Conservation (phyloP, 2,888 invertebrate genomes). For the Yponomeuta plumbellus region DNA sequence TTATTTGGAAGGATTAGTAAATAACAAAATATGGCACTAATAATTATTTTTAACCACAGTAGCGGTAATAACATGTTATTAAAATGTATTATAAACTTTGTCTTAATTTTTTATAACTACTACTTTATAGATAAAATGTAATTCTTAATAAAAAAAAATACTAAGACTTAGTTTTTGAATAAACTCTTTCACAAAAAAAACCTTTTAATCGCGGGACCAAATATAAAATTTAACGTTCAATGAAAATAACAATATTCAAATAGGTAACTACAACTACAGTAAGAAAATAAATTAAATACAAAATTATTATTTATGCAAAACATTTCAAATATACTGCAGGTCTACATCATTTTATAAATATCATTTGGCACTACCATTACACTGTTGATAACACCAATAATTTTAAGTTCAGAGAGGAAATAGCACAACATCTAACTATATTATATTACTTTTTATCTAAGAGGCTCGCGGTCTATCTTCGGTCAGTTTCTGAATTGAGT, state of each 20-base stretch:
- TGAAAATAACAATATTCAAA: background rate
- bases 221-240: background rate
- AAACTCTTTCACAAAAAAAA: background rate
- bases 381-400: background rate
- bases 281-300: background rate
- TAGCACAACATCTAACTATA: background rate
- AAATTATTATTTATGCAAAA: background rate
- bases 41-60: background rate
- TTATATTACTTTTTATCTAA: no score
- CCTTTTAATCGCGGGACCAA: background rate
- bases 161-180: background rate
- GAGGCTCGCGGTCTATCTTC: no score
- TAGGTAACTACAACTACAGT: background rate
- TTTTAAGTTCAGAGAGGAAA: background rate
- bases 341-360: background rate
- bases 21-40: constrained; percentile 3
- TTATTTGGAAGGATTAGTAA: background rate
- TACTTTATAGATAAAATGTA: no score
- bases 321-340: background rate
- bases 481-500: no score
- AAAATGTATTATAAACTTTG: background rate
- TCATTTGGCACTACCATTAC: background rate
- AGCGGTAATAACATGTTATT: background rate
- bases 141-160: background rate
- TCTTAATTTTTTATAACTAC: no score